Percentiles rank a stretch among this genome's conserved stretches.
Evolutionary conservation across 2,888 invertebrate species (phyloP).

Genomic region (Orthosia gracilis): DNA sequence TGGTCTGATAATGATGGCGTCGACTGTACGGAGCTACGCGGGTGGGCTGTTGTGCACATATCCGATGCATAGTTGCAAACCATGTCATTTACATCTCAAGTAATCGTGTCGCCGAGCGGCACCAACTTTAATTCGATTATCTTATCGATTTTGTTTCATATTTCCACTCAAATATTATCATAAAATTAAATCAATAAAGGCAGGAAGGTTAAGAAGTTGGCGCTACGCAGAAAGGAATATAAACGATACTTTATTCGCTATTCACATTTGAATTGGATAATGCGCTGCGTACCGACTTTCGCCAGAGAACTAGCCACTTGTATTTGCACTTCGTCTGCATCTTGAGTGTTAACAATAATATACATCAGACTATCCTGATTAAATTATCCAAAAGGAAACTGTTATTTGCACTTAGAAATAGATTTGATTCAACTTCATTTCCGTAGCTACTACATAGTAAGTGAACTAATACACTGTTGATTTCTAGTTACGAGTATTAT

Average conservation of each 20-base stretch:
- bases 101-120: slow-evolving; percentile 61
- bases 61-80: slow-evolving; percentile 67
- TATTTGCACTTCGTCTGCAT: slow-evolving; percentile 51
- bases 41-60: slow-evolving; percentile 71
- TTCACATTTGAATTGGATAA: slow-evolving; percentile 68
- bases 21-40: slow-evolving; percentile 62
- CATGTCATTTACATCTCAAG: slow-evolving; percentile 71
- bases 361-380: slow-evolving; percentile 42
- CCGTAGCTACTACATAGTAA: slow-evolving; percentile 8
- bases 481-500: background rate
- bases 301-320: slow-evolving; percentile 52
- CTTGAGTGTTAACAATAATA: slow-evolving; percentile 54
- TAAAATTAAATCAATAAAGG: slow-evolving; percentile 52
- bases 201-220: slow-evolving; percentile 5
- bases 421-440: slow-evolving; percentile 29
- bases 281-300: slow-evolving; percentile 63
- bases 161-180: slow-evolving; percentile 44
- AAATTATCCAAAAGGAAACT: slow-evolving; percentile 28
- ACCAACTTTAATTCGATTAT: slow-evolving; percentile 60
- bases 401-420: slow-evolving; percentile 39
- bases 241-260: slow-evolving; percentile 63
- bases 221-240: slow-evolving; percentile 54
- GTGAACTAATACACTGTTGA: background rate
- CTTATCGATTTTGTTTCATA: slow-evolving; percentile 60
- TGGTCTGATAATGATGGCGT: slow-evolving; percentile 55